Evolutionary conservation across 2,888 invertebrate species (phyloP).

Genomic region (Pseudococcus viburni): DNA sequence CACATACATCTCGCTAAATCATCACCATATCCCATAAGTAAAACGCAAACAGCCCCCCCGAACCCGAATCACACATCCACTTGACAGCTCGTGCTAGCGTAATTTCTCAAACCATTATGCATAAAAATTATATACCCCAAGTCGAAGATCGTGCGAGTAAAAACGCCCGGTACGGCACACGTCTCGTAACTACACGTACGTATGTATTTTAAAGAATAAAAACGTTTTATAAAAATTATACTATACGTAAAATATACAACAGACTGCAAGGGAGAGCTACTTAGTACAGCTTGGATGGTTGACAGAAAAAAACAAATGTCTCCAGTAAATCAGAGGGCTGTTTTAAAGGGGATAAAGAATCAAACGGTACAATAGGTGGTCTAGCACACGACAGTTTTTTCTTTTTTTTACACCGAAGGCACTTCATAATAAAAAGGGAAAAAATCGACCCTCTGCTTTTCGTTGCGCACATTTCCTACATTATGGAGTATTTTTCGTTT

Average conservation of each 20-base stretch:
- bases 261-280: slow-evolving; percentile 64
- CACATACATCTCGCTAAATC: no score
- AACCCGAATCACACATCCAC: neutral
- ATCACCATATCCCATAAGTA: neutral
- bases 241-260: slow-evolving; percentile 49
- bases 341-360: slow-evolving; percentile 66
- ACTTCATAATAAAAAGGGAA: slow-evolving; percentile 66
- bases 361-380: slow-evolving; percentile 66
- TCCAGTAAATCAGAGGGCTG: slow-evolving; percentile 67
- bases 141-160: neutral
- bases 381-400: slow-evolving; percentile 66
- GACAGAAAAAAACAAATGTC: slow-evolving; percentile 67
- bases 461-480: slow-evolving; percentile 59
- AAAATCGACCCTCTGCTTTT: slow-evolving; percentile 65
- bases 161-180: slow-evolving; percentile 8
- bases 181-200: neutral
- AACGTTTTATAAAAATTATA: slow-evolving; percentile 54
- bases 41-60: neutral
- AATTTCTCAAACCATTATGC: slow-evolving; percentile 13
- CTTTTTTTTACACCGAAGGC: slow-evolving; percentile 60
- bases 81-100: slow-evolving; percentile 5
- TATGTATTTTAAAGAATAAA: slow-evolving; percentile 18
- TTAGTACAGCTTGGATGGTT: slow-evolving; percentile 66
- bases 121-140: neutral
- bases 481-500: slow-evolving; percentile 66